Evolutionary conservation across 2,797 vertebrate species (phyloP).

Genomic region (Limosa lapponica): DNA sequence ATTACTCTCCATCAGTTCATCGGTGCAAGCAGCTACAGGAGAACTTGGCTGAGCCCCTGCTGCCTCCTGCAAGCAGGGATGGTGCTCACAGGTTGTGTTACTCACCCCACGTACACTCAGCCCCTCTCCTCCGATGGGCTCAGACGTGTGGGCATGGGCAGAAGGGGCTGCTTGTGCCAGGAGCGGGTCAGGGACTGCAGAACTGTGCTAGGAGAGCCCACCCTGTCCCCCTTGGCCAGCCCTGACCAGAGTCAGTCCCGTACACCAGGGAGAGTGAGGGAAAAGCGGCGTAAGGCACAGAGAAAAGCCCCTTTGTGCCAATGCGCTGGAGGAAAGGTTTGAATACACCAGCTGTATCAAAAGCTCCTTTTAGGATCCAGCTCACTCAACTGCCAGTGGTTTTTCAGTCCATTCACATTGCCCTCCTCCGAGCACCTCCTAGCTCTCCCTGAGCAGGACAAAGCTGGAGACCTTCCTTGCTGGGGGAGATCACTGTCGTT

Average conservation of each 20-base stretch:
- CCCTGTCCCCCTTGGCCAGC: not conserved
- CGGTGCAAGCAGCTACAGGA: not conserved
- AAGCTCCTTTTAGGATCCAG: not conserved
- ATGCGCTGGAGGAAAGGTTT: not conserved
- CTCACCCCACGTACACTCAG: not conserved
- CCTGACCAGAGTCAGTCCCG: not conserved
- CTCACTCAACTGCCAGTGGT: not conserved
- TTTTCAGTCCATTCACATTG: not conserved
- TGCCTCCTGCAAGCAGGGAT: not conserved
- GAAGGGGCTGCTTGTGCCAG: not conserved
- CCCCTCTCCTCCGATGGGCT: not conserved
- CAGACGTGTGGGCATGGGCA: not conserved
- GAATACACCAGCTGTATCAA: not conserved
- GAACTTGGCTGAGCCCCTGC: not conserved
- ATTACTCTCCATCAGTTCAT: not conserved
- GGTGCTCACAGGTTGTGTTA: rapidly evolving
- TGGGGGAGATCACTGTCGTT: rapidly evolving
- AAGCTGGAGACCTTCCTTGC: not conserved
- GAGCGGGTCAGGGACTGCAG: not conserved
- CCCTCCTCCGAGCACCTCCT: not conserved
- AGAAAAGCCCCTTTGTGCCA: slow-evolving; percentile 6
- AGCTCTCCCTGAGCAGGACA: not conserved
- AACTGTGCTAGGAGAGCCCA: not conserved
- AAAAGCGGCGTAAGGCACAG: not conserved
- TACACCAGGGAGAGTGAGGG: not conserved